Evolutionary conservation across 2,888 invertebrate genomes (phyloP), one percentile per base, ranked within the genome.

Genomic region (Sycophila texana): DNA sequence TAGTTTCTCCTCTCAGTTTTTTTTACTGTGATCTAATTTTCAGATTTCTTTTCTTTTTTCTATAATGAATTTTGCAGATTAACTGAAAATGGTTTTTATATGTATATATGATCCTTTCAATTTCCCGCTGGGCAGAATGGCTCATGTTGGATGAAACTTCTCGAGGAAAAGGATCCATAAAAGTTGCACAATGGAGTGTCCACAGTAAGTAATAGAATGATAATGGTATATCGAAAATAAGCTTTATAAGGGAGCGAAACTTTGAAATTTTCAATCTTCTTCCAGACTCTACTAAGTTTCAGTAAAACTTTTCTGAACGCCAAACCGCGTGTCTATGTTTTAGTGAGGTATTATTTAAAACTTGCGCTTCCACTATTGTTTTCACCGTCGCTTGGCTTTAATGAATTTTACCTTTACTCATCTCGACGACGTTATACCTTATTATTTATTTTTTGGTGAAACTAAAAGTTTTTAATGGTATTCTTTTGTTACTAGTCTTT

Each of bases 191-290:
- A 51, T 22, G 55, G 57, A 47, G 30, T 47, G 65, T 39, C 39
- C 39, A 39, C 39, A 10, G 10, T 39, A 39, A 39, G 16, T 53
- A 57, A 20, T 66, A 16, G 68, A 70, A 58, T 72, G 77, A 66
- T 53, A 60, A 58, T 77, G 66, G 26, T 26, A 51, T 14, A 65
- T n/a, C 47, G 30, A 53, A 66, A 53, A 65, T 22, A 51, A 65
- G 60, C 57, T 79, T 71, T 55, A n/a, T 20, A 57, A 71, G 49
- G 60, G 20, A 67, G 60, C 20, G 58, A 79, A 39, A 75, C 66
- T 75, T 75, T 68, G 22, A 49, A 78, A 58, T 60, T 74, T 55
- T 47, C 20, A 55, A 65, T 72, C 30, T 60, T 67, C 65, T 16
- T 13, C 7, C 14, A 55, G 18, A 26, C 66, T 20, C 49, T 74